Evolutionary conservation across 2,888 invertebrate species (phyloP), one percentile per base, ranked within the genome.

Genomic region (Xestia ashworthii): DNA sequence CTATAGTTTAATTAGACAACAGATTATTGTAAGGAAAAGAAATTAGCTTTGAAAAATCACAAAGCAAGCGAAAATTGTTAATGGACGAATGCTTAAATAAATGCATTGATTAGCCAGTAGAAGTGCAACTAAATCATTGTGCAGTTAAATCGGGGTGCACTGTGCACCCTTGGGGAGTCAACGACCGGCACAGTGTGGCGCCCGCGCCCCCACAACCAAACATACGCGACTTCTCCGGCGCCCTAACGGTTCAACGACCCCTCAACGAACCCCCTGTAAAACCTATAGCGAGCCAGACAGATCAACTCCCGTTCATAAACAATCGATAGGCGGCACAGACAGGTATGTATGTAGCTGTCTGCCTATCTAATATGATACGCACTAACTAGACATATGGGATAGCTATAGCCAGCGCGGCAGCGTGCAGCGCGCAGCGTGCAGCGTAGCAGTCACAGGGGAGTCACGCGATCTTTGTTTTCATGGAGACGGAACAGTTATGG

Each of bases 181-280:
- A 95, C 92, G 95, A 95, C 95, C 96, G 94, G 88, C 93, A 93
- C 94, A 93, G 92, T 94, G 93, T 89, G 87, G 89, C 90, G 89
- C 89, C 91, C 92, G 91, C 93, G 91, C 93, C 93, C 93, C 92
- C 93, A 90, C 90, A 89, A 88, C 87, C 85, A 87, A 89, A 91
- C 91, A 92, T 91, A 92, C 91, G 91, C 92, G 89, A 91, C 91
- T 92, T 85, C 92, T 93, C 93, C 85, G 93, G 94, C 93, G 93
- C 94, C 94, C 95, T 93, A 92, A 85, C 86, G 93, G 96, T 95
- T 96, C 96, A 96, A 95, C 89, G 95, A 95, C 93, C 96, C 90
- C 85, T 80, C 82, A 83, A 83, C 86, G 88, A 90, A 91, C 90
- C 90, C 93, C 92, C 92, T 90, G 90, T 91, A 89, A 92, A 93